These are phyloP conservation scores for Subacronicta megacephala DNA, from an alignment of 2,888 invertebrate species.

Conservation along the genomic window DNA sequence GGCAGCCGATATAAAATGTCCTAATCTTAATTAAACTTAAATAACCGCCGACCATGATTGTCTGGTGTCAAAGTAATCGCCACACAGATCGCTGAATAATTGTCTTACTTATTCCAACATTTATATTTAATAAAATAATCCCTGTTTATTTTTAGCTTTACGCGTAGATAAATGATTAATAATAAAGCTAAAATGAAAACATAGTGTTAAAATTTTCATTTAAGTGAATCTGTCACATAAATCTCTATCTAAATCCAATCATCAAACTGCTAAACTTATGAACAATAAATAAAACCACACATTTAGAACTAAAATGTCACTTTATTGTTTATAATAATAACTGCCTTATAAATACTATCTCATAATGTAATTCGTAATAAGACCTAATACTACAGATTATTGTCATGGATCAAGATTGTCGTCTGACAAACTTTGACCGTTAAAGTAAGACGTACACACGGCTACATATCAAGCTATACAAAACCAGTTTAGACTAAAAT, in stretches of 20 bases:
- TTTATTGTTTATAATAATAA: constrained; percentile 23
- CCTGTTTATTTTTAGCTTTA: neutral
- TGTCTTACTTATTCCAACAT: neutral
- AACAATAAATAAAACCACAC: constrained; percentile 32
- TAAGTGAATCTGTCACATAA: constrained; percentile 37
- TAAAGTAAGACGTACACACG: constrained; percentile 2
- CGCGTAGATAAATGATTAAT: too few relatives aligned
- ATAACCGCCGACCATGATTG: constrained; percentile 25
- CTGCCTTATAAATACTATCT: constrained; percentile 13
- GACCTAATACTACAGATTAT: constrained; percentile 16
- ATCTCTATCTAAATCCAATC: constrained; percentile 4
- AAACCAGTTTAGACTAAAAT: too few relatives aligned
- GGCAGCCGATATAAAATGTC: constrained; percentile 1
- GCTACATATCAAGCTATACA: neutral
- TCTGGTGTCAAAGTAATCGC: constrained; percentile 12
- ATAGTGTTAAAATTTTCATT: neutral
- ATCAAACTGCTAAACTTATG: neutral
- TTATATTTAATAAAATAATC: neutral
- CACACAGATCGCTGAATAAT: neutral
- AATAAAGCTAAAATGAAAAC: too few relatives aligned
- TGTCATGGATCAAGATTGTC: constrained; percentile 7
- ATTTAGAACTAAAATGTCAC: constrained; percentile 9
- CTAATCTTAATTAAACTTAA: constrained; percentile 41
- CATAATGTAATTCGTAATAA: constrained; percentile 5
- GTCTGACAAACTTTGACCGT: constrained; percentile 7